Percentiles rank a stretch among this genome's conserved stretches.
phyloP scores from a whole-genome alignment of 2,888 invertebrate species.

The Chalcis sispes region DNA sequence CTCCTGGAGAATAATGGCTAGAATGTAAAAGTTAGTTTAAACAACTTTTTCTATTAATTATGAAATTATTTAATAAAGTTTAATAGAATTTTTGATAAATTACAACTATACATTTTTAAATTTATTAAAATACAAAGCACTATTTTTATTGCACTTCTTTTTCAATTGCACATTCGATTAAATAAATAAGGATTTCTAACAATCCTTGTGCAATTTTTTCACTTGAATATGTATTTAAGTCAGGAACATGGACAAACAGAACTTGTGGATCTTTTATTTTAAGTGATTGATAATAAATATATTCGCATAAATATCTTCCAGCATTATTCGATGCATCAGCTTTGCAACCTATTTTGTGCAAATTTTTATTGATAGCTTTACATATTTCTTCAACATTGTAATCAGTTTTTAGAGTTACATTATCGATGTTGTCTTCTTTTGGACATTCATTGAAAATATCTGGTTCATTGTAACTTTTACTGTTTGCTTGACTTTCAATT shows the following conservation, averaged over 20 bases:
- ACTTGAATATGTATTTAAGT: constrained; percentile 80
- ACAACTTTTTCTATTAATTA: constrained; percentile 23
- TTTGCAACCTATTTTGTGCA: constrained; percentile 68
- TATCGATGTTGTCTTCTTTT: constrained; percentile 77
- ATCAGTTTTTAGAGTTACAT: constrained; percentile 78
- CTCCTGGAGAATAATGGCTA: constrained; percentile 63
- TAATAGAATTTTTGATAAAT: constrained; percentile 24
- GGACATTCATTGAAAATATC: constrained; percentile 77
- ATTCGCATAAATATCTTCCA: constrained; percentile 89
- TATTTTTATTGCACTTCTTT: constrained; percentile 17
- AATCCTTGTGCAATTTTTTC: constrained; percentile 80
- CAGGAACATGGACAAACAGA: constrained; percentile 89
- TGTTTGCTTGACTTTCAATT: constrained; percentile 84
- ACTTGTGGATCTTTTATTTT: constrained; percentile 80
- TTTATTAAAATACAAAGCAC: constrained; percentile 3
- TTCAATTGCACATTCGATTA: constrained; percentile 58
- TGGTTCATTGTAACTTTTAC: constrained; percentile 78
- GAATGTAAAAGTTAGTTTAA: constrained; percentile 24
- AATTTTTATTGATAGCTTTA: constrained; percentile 77
- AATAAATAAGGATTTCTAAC: constrained; percentile 73
- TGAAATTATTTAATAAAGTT: constrained; percentile 33
- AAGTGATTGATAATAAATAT: constrained; percentile 87
- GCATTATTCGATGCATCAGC: constrained; percentile 81
- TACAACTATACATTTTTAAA: constrained; percentile 33
- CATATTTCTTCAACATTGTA: constrained; percentile 79